phyloP scores from a whole-genome alignment of 1,140 invertebrate species.

The Brachionus paranguensis region DNA sequence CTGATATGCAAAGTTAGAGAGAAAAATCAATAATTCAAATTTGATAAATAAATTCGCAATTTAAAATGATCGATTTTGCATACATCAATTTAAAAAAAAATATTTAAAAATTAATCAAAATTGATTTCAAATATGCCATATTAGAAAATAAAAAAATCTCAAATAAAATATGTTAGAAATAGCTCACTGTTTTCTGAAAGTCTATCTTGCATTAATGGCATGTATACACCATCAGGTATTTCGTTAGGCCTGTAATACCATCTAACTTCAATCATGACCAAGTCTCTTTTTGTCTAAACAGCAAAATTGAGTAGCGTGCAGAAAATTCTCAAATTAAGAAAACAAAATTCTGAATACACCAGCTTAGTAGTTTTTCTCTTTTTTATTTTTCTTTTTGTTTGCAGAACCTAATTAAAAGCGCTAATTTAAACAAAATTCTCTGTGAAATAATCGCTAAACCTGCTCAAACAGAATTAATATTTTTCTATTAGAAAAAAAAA shows the following conservation, averaged over 20 bases:
- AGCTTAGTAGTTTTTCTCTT: not conserved
- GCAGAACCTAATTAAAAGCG: not conserved
- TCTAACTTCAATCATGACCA: conserved; percentile 58
- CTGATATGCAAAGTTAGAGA: not conserved
- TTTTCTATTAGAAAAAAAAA: too few relatives aligned
- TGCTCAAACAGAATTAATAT: not conserved
- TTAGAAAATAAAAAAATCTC: not conserved
- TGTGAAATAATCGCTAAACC: too few relatives aligned
- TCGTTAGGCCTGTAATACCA: conserved; percentile 58
- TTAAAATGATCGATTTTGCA: not conserved
- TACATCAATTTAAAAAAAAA: too few relatives aligned
- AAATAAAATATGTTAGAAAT: not conserved
- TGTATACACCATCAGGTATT: conserved; percentile 59
- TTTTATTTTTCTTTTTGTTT: not conserved
- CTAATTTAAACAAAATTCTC: not conserved
- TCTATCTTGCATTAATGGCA: conserved; percentile 58
- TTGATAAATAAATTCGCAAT: not conserved
- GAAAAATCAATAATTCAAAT: not conserved
- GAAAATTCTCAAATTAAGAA: not conserved
- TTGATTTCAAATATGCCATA: not conserved
- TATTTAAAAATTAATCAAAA: not conserved
- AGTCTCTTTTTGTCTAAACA: conserved; percentile 58
- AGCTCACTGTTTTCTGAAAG: conserved; percentile 45
- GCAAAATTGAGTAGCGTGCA: not conserved
- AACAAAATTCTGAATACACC: conserved; percentile 4